Conservation (phyloP, 2,113 vertebrate species). For the Anhinga rufa region DNA sequence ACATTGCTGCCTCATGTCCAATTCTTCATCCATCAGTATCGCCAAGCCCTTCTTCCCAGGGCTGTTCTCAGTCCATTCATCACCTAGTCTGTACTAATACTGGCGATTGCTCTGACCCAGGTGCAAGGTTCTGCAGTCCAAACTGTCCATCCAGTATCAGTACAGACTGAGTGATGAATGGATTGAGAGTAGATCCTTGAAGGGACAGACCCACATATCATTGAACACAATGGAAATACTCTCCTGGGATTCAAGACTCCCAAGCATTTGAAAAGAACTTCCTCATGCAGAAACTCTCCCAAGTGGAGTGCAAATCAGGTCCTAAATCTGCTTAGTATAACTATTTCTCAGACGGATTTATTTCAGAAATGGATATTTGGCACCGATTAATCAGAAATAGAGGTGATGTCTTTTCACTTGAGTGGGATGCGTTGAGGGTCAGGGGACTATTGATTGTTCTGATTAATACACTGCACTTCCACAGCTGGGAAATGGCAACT, state of each 20-base stretch:
- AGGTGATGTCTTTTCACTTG: neutral
- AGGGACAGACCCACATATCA: neutral
- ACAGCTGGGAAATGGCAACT: neutral
- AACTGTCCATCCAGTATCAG: neutral
- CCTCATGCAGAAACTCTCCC: neutral
- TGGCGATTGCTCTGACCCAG: accelerated
- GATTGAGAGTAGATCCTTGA: neutral
- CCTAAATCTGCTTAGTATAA: neutral
- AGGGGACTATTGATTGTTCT: slow-evolving; percentile 1
- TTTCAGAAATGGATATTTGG: neutral
- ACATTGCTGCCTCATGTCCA: neutral
- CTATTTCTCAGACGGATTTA: neutral
- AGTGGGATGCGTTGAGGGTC: neutral
- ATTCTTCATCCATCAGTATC: neutral
- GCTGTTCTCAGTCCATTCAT: neutral
- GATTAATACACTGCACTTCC: slow-evolving; percentile 40
- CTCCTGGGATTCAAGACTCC: neutral
- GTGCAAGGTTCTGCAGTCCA: neutral
- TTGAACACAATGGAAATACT: neutral
- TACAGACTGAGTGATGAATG: neutral
- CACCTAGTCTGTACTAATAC: neutral
- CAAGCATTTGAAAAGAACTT: neutral
- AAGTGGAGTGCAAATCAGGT: neutral
- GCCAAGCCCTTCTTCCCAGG: neutral
- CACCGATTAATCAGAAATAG: neutral